These are phyloP conservation scores for Cataglyphis livida DNA, from an alignment of 2,888 invertebrate species.

Conservation along the genomic window DNA sequence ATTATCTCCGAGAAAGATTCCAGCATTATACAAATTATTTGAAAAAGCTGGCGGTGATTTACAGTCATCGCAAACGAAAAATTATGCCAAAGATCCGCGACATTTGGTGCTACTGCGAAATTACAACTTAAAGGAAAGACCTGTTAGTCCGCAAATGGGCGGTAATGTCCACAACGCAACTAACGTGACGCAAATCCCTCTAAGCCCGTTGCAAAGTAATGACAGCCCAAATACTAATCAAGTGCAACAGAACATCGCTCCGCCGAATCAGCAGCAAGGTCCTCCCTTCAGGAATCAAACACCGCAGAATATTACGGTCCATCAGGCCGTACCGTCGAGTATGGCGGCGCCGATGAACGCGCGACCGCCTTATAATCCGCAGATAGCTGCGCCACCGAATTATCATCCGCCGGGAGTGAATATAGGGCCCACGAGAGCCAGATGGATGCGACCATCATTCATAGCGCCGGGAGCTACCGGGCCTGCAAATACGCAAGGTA, in stretches of 20 bases:
- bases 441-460: slow-evolving; percentile 82
- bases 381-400: slow-evolving; percentile 86
- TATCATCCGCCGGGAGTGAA: slow-evolving; percentile 84
- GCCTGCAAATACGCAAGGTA: slow-evolving; percentile 84
- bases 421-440: slow-evolving; percentile 75
- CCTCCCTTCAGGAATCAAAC: slow-evolving; percentile 82
- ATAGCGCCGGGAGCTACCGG: slow-evolving; percentile 78
- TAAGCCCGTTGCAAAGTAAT: slow-evolving; percentile 87
- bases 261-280: slow-evolving; percentile 81
- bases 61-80: slow-evolving; percentile 92
- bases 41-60: slow-evolving; percentile 96
- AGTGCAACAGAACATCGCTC: slow-evolving; percentile 80
- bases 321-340: slow-evolving; percentile 78
- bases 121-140: slow-evolving; percentile 88
- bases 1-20: slow-evolving; percentile 95
- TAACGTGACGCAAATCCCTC: slow-evolving; percentile 83
- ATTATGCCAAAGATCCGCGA: slow-evolving; percentile 95
- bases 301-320: slow-evolving; percentile 82
- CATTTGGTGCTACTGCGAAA: slow-evolving; percentile 90
- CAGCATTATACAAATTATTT: slow-evolving; percentile 94
- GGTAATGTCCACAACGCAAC: slow-evolving; percentile 86
- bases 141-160: slow-evolving; percentile 89
- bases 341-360: slow-evolving; percentile 81
- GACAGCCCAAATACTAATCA: slow-evolving; percentile 87
- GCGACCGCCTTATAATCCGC: slow-evolving; percentile 83